Base-by-base conservation (phyloP, 1,140 invertebrate genomes). In the Doryteuthis pealeii region DNA sequence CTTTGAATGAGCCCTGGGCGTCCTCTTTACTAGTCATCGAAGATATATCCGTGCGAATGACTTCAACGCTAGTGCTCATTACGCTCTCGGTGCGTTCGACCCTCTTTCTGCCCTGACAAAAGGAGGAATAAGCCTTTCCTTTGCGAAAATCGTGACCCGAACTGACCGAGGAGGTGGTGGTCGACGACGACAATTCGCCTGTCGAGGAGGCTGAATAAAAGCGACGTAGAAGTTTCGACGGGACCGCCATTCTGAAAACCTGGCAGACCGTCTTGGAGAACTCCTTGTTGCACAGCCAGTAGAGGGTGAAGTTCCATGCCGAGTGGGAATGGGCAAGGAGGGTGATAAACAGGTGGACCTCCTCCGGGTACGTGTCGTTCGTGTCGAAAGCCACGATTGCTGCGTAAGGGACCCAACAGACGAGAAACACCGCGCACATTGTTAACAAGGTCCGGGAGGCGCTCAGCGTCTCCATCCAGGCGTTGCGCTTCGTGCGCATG, bases 321-420 rank as follows among this genome's bases (percentile, higher is more conserved):
- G 85, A 84, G 76, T 87, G 84, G 0, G 82, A 75, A 76, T 87
- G 85, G 1, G 85, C 86, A 26, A 85, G 76, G 45, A 86, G 76
- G 12, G 83, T 85, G 35, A 82, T 74, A 70, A 82, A 86, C 30
- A 86, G 73, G 70, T 87, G 85, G 1, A 83, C 58, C 31, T 81
- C 78, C 31, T 73, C 66, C 3, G 81, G 78, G 26, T 84, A 81
- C 4, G 31, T 74, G 68, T 86, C 72, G 28, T 79, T 71, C 0
- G 80, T 70, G 71, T 87, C 86, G 22, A 83, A 32, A 4, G 79
- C 79, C 26, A 84, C 82, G 43, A 86, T 74, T 22, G 84, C 72
- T 26, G 83, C 84, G 75, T 86, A 86, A 6, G 86, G 86, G 10
- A 80, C 79, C 86, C 86, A 87, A 74, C 86, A 86, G 14, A 82